phyloP scores from a whole-genome alignment of 1,140 invertebrate species.

The Drosophila busckii region DNA sequence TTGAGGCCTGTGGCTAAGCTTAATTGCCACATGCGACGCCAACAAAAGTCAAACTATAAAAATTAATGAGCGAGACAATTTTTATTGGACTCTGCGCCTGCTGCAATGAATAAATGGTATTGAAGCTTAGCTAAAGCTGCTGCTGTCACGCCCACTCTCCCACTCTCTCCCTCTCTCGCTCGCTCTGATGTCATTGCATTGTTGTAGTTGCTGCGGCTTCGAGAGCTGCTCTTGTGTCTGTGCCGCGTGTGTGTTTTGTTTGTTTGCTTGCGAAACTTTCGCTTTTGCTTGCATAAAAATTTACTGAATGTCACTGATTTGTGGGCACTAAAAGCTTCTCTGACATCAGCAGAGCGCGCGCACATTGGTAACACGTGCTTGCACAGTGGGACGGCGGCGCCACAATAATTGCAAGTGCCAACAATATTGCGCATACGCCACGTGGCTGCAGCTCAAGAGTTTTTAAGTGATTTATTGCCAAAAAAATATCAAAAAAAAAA shows the following conservation, averaged over 20 bases:
- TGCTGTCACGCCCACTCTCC: background rate
- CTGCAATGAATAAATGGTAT: slow-evolving; percentile 50
- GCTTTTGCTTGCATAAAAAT: slow-evolving; percentile 51
- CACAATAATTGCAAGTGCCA: slow-evolving; percentile 49
- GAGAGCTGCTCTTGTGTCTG: too few species aligned
- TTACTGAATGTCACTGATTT: slow-evolving; percentile 45
- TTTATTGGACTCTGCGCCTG: slow-evolving; percentile 65
- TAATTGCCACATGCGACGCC: background rate
- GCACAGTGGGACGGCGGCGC: slow-evolving; percentile 39
- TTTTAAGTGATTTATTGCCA: slow-evolving; percentile 28
- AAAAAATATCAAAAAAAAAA: slow-evolving; percentile 24
- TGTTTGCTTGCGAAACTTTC: too few species aligned
- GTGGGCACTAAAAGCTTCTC: slow-evolving; percentile 62
- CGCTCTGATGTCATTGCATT: slow-evolving; percentile 12
- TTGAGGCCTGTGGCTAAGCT: too few species aligned
- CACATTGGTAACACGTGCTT: slow-evolving; percentile 38
- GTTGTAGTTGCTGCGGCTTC: slow-evolving; percentile 26
- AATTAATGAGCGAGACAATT: slow-evolving; percentile 69
- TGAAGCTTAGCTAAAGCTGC: slow-evolving; percentile 1
- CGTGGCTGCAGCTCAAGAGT: slow-evolving; percentile 51
- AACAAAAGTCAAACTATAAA: slow-evolving; percentile 60
- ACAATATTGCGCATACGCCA: slow-evolving; percentile 57
- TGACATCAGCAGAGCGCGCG: slow-evolving; percentile 61
- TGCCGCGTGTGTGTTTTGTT: too few species aligned
- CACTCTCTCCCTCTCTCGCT: background rate